These are phyloP conservation scores for Fregetta grallaria DNA, from an alignment of 2,113 vertebrate species.

Conservation along the genomic window DNA sequence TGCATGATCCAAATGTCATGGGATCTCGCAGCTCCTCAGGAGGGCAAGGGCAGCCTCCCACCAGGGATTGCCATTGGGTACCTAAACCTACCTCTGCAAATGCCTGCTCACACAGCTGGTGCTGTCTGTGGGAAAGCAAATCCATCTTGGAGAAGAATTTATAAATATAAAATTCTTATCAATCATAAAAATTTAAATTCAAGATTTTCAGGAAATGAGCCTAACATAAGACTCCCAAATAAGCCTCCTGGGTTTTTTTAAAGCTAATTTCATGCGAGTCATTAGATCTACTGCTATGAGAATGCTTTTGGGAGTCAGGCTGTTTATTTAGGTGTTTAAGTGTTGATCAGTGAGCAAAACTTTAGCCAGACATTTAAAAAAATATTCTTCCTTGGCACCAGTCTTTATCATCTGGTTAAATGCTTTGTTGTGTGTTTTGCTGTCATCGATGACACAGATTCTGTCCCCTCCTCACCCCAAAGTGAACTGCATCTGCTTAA, in stretches of 20 bases:
- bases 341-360: neutral
- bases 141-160: neutral
- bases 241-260: neutral
- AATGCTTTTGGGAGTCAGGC: neutral
- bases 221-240: neutral
- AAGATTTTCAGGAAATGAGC: neutral
- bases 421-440: neutral
- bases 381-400: neutral
- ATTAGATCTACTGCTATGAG: neutral
- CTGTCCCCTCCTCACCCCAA: neutral
- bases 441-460: rapidly evolving
- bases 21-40: neutral
- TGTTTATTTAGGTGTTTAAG: neutral
- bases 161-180: neutral
- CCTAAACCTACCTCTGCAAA: neutral
- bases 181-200: neutral
- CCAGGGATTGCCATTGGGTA: rapidly evolving
- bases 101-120: neutral
- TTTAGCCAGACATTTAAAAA: neutral
- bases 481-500: neutral
- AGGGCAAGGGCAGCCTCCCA: neutral
- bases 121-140: neutral
- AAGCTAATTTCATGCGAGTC: neutral
- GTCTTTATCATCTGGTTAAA: neutral
- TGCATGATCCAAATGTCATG: neutral